A percentile compares a stretch with the other conserved stretches of the same genome.
Evolutionary conservation across 2,113 vertebrate genomes (phyloP).

Genomic region (Psilopsiagon aymara): DNA sequence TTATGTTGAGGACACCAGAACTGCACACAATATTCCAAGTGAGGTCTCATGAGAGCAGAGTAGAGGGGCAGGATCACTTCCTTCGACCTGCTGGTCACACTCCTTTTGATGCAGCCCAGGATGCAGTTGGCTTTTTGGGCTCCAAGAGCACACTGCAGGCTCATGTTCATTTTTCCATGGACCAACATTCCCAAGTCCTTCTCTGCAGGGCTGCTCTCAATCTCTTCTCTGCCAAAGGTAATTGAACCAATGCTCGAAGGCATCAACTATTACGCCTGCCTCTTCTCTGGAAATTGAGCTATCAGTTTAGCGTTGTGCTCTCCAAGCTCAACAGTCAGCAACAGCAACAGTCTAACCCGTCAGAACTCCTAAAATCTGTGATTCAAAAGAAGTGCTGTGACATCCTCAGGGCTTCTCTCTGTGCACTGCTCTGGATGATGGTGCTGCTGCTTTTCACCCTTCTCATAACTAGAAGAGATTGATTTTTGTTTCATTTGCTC

Average conservation of each 20-base stretch:
- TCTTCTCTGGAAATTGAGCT: neutral
- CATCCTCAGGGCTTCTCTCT: neutral
- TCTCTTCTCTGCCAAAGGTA: no score
- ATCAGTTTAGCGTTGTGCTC: rapidly evolving
- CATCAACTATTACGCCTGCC: neutral
- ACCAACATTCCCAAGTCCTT: no score
- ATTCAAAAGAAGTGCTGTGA: neutral
- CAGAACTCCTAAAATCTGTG: neutral
- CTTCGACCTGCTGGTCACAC: no score
- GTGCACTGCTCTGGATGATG: neutral
- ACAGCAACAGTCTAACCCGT: neutral
- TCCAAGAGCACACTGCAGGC: no score
- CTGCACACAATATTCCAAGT: no score
- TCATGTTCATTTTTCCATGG: no score
- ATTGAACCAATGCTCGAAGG: neutral
- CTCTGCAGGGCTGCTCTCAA: no score
- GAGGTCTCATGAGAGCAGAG: no score
- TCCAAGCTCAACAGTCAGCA: neutral
- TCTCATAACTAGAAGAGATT: neutral
- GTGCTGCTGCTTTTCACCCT: neutral
- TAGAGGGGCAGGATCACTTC: no score
- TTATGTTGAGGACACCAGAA: no score
- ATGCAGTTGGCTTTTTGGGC: no score
- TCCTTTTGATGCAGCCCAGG: no score
- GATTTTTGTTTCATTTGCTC: neutral